These are phyloP conservation scores for Cyclophora albipunctata DNA, from an alignment of 2,888 invertebrate species.

Conservation along the genomic window DNA sequence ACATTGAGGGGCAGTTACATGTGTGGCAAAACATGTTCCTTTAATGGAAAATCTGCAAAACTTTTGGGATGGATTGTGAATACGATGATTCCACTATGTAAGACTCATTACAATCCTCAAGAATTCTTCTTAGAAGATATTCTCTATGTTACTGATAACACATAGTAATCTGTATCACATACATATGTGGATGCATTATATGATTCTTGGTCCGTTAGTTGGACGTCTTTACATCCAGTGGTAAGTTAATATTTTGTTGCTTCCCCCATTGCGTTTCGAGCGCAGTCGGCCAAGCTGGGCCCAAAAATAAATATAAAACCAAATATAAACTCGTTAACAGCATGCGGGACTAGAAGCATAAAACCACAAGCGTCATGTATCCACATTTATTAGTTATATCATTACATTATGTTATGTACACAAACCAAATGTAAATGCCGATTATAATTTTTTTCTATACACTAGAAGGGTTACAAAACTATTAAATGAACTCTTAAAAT, in stretches of 20 bases:
- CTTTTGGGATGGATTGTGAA: too few relatives aligned
- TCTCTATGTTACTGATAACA: too few relatives aligned
- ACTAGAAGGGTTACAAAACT: slow-evolving; percentile 30
- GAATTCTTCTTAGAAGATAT: too few relatives aligned
- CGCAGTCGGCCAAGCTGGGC: slow-evolving; percentile 42
- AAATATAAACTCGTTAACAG: slow-evolving; percentile 39
- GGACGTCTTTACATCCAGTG: too few relatives aligned
- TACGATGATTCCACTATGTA: too few relatives aligned
- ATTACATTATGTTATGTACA: slow-evolving; percentile 41
- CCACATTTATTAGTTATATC: slow-evolving; percentile 69
- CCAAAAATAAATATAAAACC: slow-evolving; percentile 35
- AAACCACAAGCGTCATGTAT: slow-evolving; percentile 69
- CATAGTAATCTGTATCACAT: too few relatives aligned
- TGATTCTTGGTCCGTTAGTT: too few relatives aligned
- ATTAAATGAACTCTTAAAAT: slow-evolving; percentile 20
- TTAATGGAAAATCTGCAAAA: too few relatives aligned
- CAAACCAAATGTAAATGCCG: slow-evolving; percentile 24
- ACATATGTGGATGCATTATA: too few relatives aligned
- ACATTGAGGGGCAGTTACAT: slow-evolving; percentile 8
- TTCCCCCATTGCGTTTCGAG: slow-evolving; percentile 15
- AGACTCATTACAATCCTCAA: too few relatives aligned
- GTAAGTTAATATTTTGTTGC: too few relatives aligned
- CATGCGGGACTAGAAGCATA: slow-evolving; percentile 71
- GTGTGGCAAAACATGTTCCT: too few relatives aligned
- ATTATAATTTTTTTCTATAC: slow-evolving; percentile 10